Conservation (phyloP, 1,140 invertebrate genomes). For the Anadara kagoshimensis region DNA sequence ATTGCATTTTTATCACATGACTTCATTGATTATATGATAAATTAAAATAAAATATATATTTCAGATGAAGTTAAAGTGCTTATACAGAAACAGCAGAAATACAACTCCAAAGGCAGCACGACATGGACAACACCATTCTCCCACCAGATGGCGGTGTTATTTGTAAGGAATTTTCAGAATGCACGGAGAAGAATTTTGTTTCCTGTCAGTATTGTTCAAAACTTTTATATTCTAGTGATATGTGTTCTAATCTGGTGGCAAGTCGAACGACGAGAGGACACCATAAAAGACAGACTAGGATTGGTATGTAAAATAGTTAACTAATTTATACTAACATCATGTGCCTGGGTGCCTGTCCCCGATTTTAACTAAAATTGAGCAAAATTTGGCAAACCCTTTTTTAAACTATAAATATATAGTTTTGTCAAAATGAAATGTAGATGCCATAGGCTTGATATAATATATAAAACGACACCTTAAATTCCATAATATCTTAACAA, state of each 20-base stretch:
- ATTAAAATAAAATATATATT: neutral
- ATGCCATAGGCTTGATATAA: no score
- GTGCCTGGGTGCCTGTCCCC: no score
- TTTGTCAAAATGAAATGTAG: no score
- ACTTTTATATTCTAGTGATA: slow-evolving; percentile 35
- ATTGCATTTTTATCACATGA: no score
- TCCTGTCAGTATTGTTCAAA: slow-evolving; percentile 33
- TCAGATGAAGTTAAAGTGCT: slow-evolving; percentile 14
- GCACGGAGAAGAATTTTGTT: slow-evolving; percentile 32
- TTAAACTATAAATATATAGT: no score
- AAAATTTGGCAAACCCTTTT: no score
- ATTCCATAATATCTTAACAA: no score
- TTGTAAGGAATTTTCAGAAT: slow-evolving; percentile 53
- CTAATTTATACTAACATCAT: no score
- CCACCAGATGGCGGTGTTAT: slow-evolving; percentile 29
- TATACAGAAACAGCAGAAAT: slow-evolving; percentile 1
- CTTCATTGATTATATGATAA: no score
- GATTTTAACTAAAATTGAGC: no score
- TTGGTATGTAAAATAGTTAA: slow-evolving; percentile 29
- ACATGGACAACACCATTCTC: slow-evolving; percentile 24
- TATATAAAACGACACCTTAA: no score
- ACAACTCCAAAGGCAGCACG: neutral
- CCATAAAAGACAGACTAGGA: slow-evolving; percentile 32
- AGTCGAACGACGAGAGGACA: slow-evolving; percentile 27
- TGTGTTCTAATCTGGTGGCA: slow-evolving; percentile 40